phyloP scores from a whole-genome alignment of 2,888 invertebrate species.

The Neelides folsomi region DNA sequence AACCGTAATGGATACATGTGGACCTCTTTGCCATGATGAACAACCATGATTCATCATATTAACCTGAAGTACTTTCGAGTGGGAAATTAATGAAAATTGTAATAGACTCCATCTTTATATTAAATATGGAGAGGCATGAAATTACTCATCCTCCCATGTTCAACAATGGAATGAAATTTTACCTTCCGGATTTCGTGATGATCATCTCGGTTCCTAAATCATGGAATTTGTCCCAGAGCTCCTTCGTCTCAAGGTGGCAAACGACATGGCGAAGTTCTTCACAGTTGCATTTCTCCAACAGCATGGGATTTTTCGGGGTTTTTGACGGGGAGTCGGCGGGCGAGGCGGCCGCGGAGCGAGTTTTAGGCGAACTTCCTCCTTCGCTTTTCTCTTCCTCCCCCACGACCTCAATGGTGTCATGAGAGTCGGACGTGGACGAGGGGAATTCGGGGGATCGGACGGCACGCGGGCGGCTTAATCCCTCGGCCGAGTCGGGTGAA shows the following conservation, averaged over 20 bases:
- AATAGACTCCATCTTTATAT: not conserved
- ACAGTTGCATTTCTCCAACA: slow-evolving; percentile 45
- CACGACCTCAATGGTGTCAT: slow-evolving; percentile 37
- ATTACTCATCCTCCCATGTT: not conserved
- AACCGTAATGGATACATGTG: too few species aligned
- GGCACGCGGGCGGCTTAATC: slow-evolving; percentile 23
- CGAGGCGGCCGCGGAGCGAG: slow-evolving; percentile 9
- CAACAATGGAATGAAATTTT: slow-evolving; percentile 38
- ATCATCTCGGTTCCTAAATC: slow-evolving; percentile 71
- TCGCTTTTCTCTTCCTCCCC: slow-evolving; percentile 30
- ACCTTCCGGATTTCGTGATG: slow-evolving; percentile 72
- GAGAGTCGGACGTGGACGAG: slow-evolving; percentile 43
- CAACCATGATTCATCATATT: too few species aligned
- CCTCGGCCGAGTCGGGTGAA: slow-evolving; percentile 20
- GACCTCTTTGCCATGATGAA: too few species aligned
- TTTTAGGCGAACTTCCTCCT: slow-evolving; percentile 24
- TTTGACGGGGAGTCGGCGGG: slow-evolving; percentile 10
- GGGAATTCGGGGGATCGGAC: slow-evolving; percentile 38
- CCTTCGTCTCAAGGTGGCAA: slow-evolving; percentile 65
- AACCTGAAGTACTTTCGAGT: too few species aligned
- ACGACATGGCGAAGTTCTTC: slow-evolving; percentile 51
- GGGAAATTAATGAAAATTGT: not conserved
- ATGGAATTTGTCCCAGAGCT: slow-evolving; percentile 68
- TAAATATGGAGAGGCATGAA: not conserved
- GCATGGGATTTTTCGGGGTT: slow-evolving; percentile 5